Conservation (phyloP, 2,113 vertebrate genomes). For the Otis tarda region DNA sequence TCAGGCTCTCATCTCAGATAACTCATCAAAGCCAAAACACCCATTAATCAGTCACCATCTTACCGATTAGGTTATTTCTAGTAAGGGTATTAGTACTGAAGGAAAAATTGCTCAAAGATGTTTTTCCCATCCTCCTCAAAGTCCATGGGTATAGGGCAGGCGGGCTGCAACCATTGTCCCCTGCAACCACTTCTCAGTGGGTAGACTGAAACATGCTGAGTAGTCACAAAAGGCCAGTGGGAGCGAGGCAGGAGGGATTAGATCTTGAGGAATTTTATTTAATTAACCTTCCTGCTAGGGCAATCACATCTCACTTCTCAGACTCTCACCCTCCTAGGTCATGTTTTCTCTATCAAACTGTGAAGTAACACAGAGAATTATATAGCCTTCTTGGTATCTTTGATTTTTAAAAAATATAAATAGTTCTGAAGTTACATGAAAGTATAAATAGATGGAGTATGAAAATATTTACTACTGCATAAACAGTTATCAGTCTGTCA, state of each 20-base stretch:
- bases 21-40: background rate
- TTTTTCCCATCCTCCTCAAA: constrained; percentile 18
- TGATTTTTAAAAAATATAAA: background rate
- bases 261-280: constrained; percentile 38
- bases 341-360: constrained; percentile 28
- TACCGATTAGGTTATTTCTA: background rate
- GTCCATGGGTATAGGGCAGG: background rate
- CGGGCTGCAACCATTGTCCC: background rate
- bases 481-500: background rate
- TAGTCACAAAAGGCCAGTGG: constrained; percentile 33
- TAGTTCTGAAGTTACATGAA: background rate
- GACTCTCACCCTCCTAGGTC: constrained; percentile 5
- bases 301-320: background rate
- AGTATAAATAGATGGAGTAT: background rate
- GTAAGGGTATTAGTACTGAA: background rate
- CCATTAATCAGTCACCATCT: background rate
- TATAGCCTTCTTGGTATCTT: background rate
- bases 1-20: background rate
- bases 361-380: background rate
- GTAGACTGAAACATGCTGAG: background rate
- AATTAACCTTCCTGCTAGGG: constrained; percentile 40
- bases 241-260: constrained; percentile 7
- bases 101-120: background rate
- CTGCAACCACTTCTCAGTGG: background rate
- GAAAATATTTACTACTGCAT: constrained; percentile 16